Conservation (phyloP, 2,797 vertebrate genomes). For the Anomalospiza imberbis region DNA sequence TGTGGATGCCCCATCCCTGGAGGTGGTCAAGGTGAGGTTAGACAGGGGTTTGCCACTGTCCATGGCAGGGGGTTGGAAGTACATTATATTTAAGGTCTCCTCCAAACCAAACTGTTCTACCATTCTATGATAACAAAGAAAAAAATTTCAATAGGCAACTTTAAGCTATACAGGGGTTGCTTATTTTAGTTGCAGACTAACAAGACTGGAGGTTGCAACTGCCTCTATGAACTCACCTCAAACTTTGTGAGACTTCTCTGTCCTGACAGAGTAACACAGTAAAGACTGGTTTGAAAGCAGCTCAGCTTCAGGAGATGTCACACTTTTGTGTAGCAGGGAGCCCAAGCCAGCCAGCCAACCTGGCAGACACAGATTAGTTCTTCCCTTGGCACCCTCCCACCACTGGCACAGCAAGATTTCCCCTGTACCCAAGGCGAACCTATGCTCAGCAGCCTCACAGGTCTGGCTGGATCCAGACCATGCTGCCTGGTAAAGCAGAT, state of each 20-base stretch:
- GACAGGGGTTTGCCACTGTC: neutral
- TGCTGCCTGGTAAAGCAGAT: accelerated
- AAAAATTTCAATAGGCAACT: neutral
- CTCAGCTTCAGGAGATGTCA: neutral
- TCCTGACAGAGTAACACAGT: accelerated
- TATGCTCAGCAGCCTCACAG: neutral
- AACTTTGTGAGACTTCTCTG: neutral
- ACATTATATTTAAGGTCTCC: neutral
- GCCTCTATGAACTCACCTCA: neutral
- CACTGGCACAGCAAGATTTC: accelerated
- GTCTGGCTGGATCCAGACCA: neutral
- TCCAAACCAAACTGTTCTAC: neutral
- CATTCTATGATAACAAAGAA: neutral
- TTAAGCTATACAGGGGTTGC: neutral
- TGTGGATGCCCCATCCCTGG: neutral
- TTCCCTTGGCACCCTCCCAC: neutral
- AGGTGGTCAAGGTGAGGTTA: neutral
- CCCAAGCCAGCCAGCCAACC: neutral
- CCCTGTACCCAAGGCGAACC: neutral
- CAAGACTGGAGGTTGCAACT: neutral
- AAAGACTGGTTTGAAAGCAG: neutral
- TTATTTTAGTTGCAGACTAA: neutral
- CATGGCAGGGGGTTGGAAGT: neutral
- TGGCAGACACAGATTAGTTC: neutral
- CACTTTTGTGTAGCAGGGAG: neutral